A percentile compares a stretch with the other conserved stretches of the same genome.
Evolutionary conservation across 1,140 invertebrate genomes (phyloP).

Genomic region (Caenorhabditis briggsae): DNA sequence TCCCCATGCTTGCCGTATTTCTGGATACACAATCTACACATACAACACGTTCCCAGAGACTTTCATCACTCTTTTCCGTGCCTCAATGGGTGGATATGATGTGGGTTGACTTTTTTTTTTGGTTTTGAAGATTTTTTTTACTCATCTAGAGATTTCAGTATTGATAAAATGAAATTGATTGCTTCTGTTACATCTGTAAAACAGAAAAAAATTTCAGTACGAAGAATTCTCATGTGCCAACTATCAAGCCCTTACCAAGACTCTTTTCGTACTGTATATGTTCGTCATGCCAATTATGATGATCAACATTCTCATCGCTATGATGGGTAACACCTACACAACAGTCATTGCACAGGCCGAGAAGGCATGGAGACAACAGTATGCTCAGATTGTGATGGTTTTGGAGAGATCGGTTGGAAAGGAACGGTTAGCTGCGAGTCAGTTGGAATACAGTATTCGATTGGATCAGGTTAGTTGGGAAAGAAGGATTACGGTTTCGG

Average conservation of each 20-base stretch:
- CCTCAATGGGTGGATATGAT: conserved; percentile 96
- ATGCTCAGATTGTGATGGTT: conserved; percentile 97
- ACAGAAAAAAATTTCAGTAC: conserved; percentile 83
- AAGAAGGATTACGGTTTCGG: background rate
- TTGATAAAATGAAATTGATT: too few relatives aligned
- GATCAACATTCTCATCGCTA: conserved; percentile 81
- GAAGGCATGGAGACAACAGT: conserved; percentile 99
- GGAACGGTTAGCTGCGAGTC: conserved; percentile 88
- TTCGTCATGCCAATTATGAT: conserved; percentile 92
- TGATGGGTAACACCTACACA: conserved; percentile 81
- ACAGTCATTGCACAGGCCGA: conserved; percentile 94
- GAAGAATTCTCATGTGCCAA: conserved; percentile 88
- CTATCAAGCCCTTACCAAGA: conserved; percentile 90
- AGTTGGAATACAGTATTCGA: conserved; percentile 94
- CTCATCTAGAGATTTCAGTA: too few relatives aligned
- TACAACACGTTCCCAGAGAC: conserved; percentile 85
- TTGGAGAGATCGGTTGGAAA: conserved; percentile 91
- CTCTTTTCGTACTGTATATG: conserved; percentile 96
- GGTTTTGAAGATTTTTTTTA: too few relatives aligned
- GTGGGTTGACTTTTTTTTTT: conserved; percentile 82
- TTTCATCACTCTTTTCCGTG: conserved; percentile 97
- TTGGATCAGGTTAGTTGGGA: conserved; percentile 82
- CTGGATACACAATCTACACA: conserved; percentile 85
- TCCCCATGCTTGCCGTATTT: conserved; percentile 66
- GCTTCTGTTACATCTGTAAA: background rate